Conservation (phyloP, 2,113 vertebrate genomes). For the Eonycteris spelaea region DNA sequence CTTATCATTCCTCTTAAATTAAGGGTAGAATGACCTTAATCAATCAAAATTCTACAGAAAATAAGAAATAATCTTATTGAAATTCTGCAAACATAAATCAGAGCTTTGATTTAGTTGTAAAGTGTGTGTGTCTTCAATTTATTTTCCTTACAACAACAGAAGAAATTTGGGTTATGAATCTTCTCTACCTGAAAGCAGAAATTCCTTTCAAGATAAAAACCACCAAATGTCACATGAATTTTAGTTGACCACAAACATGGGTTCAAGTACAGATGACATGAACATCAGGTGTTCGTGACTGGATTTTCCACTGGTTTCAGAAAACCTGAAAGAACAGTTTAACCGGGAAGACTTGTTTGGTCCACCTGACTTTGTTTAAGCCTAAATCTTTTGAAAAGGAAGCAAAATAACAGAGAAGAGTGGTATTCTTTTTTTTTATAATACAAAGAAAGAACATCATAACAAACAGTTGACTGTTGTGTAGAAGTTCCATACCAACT, state of each 20-base stretch:
- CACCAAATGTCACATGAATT: conserved; percentile 53
- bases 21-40: conserved; percentile 53
- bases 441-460: not conserved
- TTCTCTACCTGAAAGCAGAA: conserved; percentile 55
- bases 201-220: conserved; percentile 55
- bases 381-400: conserved; percentile 33
- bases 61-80: conserved; percentile 28
- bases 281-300: not conserved
- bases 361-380: conserved; percentile 1
- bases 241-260: conserved; percentile 9
- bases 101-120: not conserved
- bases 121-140: not conserved
- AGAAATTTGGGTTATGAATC: conserved; percentile 38
- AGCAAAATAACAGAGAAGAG: not conserved
- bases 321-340: not conserved
- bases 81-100: not conserved
- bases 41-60: conserved; percentile 41
- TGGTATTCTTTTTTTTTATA: not conserved
- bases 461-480: not conserved
- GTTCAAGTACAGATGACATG: not conserved
- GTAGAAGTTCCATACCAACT: not conserved
- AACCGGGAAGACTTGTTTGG: not conserved
- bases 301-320: conserved; percentile 18
- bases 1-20: conserved; percentile 68
- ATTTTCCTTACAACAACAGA: conserved; percentile 20